Percentiles rank a stretch among this genome's conserved stretches.
Conservation (phyloP, 2,797 vertebrate genomes). For the Poecilia picta region DNA sequence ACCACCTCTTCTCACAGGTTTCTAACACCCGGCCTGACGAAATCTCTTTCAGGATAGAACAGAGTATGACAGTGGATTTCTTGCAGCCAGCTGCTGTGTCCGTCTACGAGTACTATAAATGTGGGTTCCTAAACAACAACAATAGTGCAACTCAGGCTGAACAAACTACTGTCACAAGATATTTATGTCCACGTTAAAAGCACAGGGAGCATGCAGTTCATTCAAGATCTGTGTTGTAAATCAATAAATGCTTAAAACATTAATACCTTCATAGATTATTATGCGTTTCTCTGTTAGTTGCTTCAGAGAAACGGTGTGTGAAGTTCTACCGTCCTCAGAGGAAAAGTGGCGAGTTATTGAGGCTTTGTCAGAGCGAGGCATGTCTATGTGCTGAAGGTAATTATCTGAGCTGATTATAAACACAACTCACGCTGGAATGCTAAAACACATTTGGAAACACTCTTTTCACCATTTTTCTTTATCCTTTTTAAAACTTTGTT, state of each 20-base stretch:
- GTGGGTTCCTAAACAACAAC: slow-evolving; percentile 38
- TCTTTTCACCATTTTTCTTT: not conserved
- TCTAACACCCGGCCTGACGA: slow-evolving; percentile 53
- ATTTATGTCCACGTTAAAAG: not conserved
- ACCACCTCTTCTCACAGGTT: slow-evolving; percentile 40
- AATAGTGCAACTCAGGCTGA: not conserved
- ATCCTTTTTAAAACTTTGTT: not conserved
- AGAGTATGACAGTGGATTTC: slow-evolving; percentile 47
- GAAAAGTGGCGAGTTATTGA: slow-evolving; percentile 64
- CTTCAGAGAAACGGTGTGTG: slow-evolving; percentile 71
- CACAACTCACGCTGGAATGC: not conserved
- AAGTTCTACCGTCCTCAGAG: slow-evolving; percentile 83
- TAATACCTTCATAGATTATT: not conserved
- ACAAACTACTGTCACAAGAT: not conserved
- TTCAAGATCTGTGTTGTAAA: not conserved
- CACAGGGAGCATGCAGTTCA: not conserved
- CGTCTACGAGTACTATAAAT: slow-evolving; percentile 83
- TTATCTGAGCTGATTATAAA: not conserved
- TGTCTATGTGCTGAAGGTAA: slow-evolving; percentile 86
- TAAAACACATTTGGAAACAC: not conserved
- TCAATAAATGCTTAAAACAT: not conserved
- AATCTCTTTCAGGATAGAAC: slow-evolving; percentile 57
- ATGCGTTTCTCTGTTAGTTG: not conserved
- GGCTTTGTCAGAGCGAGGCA: slow-evolving; percentile 68
- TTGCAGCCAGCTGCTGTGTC: slow-evolving; percentile 82